phyloP scores from a whole-genome alignment of 2,797 vertebrate species.

The Phoeniculus purpureus region DNA sequence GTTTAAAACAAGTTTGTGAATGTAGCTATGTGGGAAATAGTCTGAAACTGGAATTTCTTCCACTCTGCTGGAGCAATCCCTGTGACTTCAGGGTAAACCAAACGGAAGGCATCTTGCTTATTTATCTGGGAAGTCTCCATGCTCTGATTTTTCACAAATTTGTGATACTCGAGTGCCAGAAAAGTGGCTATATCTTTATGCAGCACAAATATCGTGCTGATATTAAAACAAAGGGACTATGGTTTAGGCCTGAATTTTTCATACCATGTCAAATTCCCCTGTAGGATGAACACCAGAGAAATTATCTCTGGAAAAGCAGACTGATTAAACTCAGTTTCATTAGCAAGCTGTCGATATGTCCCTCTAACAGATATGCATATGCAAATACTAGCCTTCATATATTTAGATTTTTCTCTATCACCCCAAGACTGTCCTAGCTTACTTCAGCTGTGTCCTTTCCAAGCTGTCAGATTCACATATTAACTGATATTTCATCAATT shows the following conservation, averaged over 20 bases:
- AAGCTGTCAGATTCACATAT: slow-evolving; percentile 70
- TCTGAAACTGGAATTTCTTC: slow-evolving; percentile 27
- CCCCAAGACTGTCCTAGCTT: slow-evolving; percentile 40
- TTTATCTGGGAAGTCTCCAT: neutral
- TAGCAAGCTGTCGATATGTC: neutral
- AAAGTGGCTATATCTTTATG: slow-evolving; percentile 21
- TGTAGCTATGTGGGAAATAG: neutral
- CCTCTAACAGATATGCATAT: neutral
- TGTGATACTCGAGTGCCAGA: neutral
- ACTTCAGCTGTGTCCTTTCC: slow-evolving; percentile 74
- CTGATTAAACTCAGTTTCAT: slow-evolving; percentile 8
- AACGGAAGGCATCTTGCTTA: slow-evolving; percentile 45
- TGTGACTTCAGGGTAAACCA: slow-evolving; percentile 21
- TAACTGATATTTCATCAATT: slow-evolving; percentile 79
- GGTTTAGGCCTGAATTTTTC: neutral
- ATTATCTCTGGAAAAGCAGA: slow-evolving; percentile 9
- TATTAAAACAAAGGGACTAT: slow-evolving; percentile 12
- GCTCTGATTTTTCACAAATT: neutral
- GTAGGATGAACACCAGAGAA: neutral
- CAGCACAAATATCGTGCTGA: neutral
- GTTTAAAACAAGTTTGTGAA: neutral
- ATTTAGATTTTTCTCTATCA: slow-evolving; percentile 39
- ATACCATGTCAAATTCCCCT: neutral
- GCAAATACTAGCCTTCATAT: slow-evolving; percentile 18
- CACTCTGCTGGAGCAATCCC: slow-evolving; percentile 2